phyloP scores from a whole-genome alignment of 2,113 vertebrate species.

The Channa argus region DNA sequence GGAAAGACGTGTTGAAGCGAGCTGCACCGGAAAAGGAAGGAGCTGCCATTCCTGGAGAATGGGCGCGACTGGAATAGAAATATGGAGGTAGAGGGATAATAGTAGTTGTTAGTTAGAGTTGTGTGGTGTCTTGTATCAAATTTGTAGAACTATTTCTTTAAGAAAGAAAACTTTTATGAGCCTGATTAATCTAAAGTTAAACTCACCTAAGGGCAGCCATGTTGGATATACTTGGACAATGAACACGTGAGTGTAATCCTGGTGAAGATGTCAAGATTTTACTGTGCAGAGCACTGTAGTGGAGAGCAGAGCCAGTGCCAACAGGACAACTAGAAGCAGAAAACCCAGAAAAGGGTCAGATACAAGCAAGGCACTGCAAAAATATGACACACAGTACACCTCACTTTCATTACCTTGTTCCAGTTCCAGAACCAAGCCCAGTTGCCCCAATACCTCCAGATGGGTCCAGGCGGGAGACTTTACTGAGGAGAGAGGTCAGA shows the following conservation, averaged over 20 bases:
- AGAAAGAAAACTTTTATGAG: no score
- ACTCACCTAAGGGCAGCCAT: slow-evolving; percentile 94
- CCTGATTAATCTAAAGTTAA: neutral
- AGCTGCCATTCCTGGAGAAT: slow-evolving; percentile 93
- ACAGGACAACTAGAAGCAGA: slow-evolving; percentile 31
- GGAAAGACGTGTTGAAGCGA: slow-evolving; percentile 92
- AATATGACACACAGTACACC: neutral
- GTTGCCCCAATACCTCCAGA: slow-evolving; percentile 71
- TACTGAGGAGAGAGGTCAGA: slow-evolving; percentile 89
- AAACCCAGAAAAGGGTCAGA: neutral
- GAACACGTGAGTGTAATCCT: slow-evolving; percentile 88
- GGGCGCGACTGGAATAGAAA: slow-evolving; percentile 87
- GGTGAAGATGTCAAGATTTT: slow-evolving; percentile 88
- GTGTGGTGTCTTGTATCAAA: neutral
- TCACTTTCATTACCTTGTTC: slow-evolving; percentile 51
- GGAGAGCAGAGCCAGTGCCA: slow-evolving; percentile 86
- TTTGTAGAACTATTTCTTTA: no score
- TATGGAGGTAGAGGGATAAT: neutral
- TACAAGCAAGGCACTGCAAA: neutral
- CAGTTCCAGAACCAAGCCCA: slow-evolving; percentile 41
- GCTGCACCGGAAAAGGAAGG: slow-evolving; percentile 92
- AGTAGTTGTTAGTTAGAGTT: neutral
- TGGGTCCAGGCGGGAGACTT: slow-evolving; percentile 90
- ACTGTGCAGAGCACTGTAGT: slow-evolving; percentile 91
- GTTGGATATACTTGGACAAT: slow-evolving; percentile 92